phyloP scores from a whole-genome alignment of 2,113 vertebrate genomes.

The Phalacrocorax aristotelis region DNA sequence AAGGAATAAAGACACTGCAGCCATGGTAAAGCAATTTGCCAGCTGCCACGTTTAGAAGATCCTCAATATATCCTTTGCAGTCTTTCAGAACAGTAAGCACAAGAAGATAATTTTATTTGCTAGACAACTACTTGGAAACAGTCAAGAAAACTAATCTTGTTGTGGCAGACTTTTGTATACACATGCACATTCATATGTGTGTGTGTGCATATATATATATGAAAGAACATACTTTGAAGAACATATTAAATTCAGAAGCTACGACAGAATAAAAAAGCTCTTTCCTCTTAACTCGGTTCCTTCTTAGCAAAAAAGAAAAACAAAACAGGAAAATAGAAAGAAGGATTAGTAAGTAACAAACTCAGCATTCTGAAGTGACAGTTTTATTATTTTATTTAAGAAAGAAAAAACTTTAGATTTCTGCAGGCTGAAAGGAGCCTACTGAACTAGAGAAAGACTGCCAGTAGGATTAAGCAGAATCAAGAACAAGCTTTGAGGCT shows the following conservation, averaged over 20 bases:
- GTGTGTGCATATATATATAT: too few species aligned
- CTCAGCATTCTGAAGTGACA: background rate
- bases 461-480: background rate
- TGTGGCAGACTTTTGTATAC: background rate
- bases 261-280: background rate
- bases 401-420: background rate
- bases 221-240: background rate
- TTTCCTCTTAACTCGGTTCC: background rate
- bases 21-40: conserved; percentile 26
- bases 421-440: background rate
- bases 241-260: background rate
- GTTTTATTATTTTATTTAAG: background rate
- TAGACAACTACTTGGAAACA: conserved; percentile 24
- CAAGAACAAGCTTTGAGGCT: background rate
- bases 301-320: background rate
- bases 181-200: background rate
- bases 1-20: conserved; percentile 11
- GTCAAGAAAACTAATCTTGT: background rate
- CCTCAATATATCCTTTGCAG: background rate
- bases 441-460: background rate
- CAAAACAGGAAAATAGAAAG: background rate
- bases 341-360: background rate
- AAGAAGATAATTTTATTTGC: conserved; percentile 32
- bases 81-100: conserved; percentile 31
- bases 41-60: conserved; percentile 31